Conservation (phyloP, 2,888 invertebrate genomes). For the Pyrochroa serraticornis region DNA sequence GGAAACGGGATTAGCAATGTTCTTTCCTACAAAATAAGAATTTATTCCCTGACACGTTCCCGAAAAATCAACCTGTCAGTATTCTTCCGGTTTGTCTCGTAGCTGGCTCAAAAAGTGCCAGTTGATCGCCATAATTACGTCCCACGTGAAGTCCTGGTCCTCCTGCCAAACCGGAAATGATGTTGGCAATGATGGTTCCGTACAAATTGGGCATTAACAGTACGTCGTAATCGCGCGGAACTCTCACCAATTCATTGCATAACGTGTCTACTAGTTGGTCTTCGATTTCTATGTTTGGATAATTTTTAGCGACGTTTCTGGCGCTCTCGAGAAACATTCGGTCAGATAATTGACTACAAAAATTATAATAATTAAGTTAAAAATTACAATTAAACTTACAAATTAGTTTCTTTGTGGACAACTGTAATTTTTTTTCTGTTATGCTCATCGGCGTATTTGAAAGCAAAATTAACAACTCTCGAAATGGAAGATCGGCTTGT, state of each 20-base stretch:
- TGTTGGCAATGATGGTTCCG: conserved; percentile 48
- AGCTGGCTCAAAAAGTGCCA: conserved; percentile 51
- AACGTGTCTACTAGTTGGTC: conserved; percentile 49
- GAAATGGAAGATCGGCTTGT: conserved; percentile 60
- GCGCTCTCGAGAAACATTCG: conserved; percentile 50
- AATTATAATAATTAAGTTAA: too few species aligned
- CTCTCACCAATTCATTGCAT: conserved; percentile 47
- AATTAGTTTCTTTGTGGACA: conserved; percentile 69
- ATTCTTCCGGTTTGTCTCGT: conserved; percentile 56
- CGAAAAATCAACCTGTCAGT: too few species aligned
- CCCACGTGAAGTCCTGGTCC: conserved; percentile 49
- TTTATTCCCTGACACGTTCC: too few species aligned
- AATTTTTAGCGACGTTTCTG: conserved; percentile 42
- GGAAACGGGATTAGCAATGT: conserved; percentile 93
- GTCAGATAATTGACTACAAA: conserved; percentile 36
- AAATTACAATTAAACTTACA: conserved; percentile 33
- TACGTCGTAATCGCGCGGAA: conserved; percentile 49
- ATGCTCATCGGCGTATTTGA: conserved; percentile 63
- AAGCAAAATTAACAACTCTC: conserved; percentile 66
- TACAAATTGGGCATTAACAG: conserved; percentile 52
- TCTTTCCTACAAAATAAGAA: conserved; percentile 84
- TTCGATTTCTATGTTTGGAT: conserved; percentile 46
- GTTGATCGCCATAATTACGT: conserved; percentile 45
- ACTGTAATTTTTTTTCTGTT: conserved; percentile 67
- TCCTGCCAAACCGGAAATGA: conserved; percentile 49